Evolutionary conservation across 2,888 invertebrate species (phyloP).

Genomic region (Fragum whitleyi): DNA sequence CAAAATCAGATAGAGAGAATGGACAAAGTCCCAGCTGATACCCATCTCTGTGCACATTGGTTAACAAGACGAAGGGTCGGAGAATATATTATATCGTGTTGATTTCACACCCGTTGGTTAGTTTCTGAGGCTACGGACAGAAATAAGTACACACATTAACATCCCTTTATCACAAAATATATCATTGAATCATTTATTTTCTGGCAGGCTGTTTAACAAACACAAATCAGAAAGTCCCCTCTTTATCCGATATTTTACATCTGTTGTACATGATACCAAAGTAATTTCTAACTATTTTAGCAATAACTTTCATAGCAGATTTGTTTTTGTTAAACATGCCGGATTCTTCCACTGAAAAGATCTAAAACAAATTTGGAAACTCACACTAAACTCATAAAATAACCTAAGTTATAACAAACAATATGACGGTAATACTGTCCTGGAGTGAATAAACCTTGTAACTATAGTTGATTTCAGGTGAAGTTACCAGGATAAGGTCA

Average conservation of each 20-base stretch:
- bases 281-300: too few relatives aligned
- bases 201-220: background rate
- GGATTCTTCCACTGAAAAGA: too few relatives aligned
- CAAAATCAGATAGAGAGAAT: too few relatives aligned
- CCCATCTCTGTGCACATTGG: constrained; percentile 20
- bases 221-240: background rate
- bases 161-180: constrained; percentile 1
- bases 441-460: too few relatives aligned
- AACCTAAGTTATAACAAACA: background rate
- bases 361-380: background rate
- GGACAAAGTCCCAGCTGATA: background rate
- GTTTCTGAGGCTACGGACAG: background rate
- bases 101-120: constrained; percentile 19
- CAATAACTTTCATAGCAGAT: too few relatives aligned
- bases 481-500: too few relatives aligned
- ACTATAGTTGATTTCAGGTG: too few relatives aligned
- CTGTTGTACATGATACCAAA: too few relatives aligned
- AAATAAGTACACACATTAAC: constrained; percentile 17
- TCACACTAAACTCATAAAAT: background rate
- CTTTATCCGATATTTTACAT: too few relatives aligned
- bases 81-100: constrained; percentile 4
- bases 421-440: too few relatives aligned
- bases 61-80: background rate
- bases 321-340: too few relatives aligned
- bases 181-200: background rate